A percentile compares a stretch with the other conserved stretches of the same genome.
phyloP scores from a whole-genome alignment of 2,888 invertebrate genomes.

The Branchipolynoe longqiensis region DNA sequence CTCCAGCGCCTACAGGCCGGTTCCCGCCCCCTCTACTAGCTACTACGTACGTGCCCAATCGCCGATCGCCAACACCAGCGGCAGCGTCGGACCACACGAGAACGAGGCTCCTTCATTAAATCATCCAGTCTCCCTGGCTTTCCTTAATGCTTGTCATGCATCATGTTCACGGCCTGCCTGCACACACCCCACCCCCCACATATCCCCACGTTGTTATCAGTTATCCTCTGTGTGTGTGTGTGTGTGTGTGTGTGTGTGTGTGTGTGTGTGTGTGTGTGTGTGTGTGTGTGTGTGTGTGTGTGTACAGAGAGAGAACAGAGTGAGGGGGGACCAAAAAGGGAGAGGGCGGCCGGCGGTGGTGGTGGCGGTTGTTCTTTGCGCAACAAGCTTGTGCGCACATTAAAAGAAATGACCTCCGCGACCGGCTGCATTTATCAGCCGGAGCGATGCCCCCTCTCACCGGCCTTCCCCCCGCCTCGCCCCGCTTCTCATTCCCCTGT shows the following conservation, averaged over 20 bases:
- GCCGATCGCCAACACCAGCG: background rate
- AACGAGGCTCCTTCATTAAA: conserved; percentile 17
- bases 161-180: conserved; percentile 45
- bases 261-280: too few relatives aligned
- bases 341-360: too few relatives aligned
- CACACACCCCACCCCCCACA: too few relatives aligned
- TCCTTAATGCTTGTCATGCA: conserved; percentile 49
- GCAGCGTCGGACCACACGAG: background rate
- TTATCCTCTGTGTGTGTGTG: too few relatives aligned
- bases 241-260: too few relatives aligned
- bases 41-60: too few relatives aligned
- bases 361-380: conserved; percentile 37
- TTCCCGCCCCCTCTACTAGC: too few relatives aligned
- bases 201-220: background rate
- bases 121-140: conserved; percentile 37
- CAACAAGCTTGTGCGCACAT: conserved; percentile 40
- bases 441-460: background rate
- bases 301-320: too few relatives aligned
- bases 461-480: background rate
- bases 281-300: too few relatives aligned
- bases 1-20: too few relatives aligned
- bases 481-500: background rate
- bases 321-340: too few relatives aligned
- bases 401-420: conserved; percentile 41
- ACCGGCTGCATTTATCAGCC: conserved; percentile 7